Evolutionary conservation across 2,113 vertebrate species (phyloP), one percentile per base, ranked within the genome.

Genomic region (Rhagologus leucostigma): DNA sequence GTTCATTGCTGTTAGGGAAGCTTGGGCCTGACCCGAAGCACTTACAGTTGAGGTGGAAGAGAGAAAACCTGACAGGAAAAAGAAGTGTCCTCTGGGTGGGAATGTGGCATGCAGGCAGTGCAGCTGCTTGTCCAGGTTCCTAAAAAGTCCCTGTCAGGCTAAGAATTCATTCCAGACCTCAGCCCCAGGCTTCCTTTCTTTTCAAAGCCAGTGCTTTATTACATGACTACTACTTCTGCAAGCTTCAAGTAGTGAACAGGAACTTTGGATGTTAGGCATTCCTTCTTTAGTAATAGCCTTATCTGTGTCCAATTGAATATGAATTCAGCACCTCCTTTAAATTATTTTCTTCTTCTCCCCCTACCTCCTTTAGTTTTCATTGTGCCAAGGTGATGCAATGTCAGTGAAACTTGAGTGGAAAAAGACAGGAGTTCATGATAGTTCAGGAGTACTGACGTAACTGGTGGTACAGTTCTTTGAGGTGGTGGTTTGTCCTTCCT

Each of bases 111-210:
- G 55, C 46, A 69, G 71, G 83, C 87, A 70, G 52, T 74, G 77
- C 85, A 92, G 86, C 89, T 84, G 93, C 65, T 93, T 75, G 37
- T 76, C 76, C 93, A 84, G 56, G 80, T 78, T 96, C 83, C 73
- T 82, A 46, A 81, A 53, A 96, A 57, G 86, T 84, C 70, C 79
- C 60, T 86, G 32, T 90, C 86, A 87, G 70, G 49, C 73, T 81
- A 60, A 73, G 73, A 82, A 89, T 86, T 95, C 56, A 50, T 86
- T 95, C 64, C 93, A 93, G 79, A 65, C 32, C 68, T 88, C 68
- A 71, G 73, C 60, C 67, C 26, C 77, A 86, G 90, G 73, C 63
- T 46, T 89, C 33, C 44, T 88, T 92, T 86, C 52, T 74, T 65
- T 93, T 77, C 76, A 88, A 94, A 92, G 88, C 32, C 73, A 46